These are phyloP conservation scores for Pseudopodoces humilis DNA, from an alignment of 2,113 vertebrate species.

Conservation along the genomic window DNA sequence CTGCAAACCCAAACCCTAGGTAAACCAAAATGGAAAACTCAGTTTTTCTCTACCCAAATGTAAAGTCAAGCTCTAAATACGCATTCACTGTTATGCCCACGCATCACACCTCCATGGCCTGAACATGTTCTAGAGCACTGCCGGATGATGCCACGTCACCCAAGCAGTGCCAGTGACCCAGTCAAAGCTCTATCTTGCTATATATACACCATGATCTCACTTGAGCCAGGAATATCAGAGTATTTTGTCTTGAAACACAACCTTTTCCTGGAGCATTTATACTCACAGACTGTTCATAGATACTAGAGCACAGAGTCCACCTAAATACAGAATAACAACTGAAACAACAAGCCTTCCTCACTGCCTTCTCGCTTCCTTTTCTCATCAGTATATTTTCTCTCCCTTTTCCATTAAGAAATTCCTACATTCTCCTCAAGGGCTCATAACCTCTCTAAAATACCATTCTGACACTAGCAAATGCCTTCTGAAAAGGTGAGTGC, in stretches of 20 bases:
- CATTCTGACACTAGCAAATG: background rate
- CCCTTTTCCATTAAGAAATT: background rate
- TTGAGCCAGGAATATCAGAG: slow-evolving; percentile 1
- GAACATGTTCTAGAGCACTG: slow-evolving; percentile 11
- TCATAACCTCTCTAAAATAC: background rate
- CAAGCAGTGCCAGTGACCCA: background rate
- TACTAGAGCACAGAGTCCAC: background rate
- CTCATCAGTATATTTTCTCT: background rate
- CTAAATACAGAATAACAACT: background rate
- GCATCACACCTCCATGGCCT: slow-evolving; percentile 17
- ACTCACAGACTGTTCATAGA: background rate
- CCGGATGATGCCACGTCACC: background rate
- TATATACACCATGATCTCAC: slow-evolving; percentile 31
- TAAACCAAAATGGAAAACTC: slow-evolving; percentile 38
- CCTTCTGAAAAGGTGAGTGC: background rate
- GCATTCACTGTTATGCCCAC: background rate
- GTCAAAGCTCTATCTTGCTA: background rate
- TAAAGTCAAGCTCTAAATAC: slow-evolving; percentile 7
- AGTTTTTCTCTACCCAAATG: background rate
- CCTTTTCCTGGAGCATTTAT: background rate
- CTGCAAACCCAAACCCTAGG: slow-evolving; percentile 20
- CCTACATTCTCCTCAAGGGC: background rate
- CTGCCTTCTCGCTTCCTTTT: background rate
- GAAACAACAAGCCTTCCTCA: background rate
- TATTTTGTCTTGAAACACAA: slow-evolving; percentile 28